A percentile compares a stretch with the other conserved stretches of the same genome.
These are phyloP conservation scores for Hypolimnas misippus DNA, from an alignment of 2,888 invertebrate species.

Conservation along the genomic window DNA sequence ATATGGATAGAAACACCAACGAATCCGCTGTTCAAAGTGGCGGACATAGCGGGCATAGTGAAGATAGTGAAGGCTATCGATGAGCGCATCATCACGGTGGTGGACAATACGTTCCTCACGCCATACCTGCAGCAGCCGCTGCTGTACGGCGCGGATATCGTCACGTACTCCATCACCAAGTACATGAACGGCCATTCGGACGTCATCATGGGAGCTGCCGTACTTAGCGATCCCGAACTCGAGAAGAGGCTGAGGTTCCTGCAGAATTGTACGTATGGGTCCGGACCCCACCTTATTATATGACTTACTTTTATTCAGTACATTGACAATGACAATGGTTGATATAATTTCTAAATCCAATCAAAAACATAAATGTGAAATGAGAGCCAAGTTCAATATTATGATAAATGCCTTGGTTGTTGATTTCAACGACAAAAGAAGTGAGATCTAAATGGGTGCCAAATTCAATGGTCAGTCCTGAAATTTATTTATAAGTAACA, in stretches of 20 bases:
- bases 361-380: no score
- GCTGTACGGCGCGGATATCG: constrained; percentile 95
- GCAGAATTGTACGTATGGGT: constrained; percentile 90
- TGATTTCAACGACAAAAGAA: no score
- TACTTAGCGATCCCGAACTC: constrained; percentile 89
- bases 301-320: no score
- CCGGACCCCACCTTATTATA: no score
- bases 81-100: constrained; percentile 86
- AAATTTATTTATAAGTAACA: no score
- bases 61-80: constrained; percentile 83
- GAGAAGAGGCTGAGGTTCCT: constrained; percentile 90
- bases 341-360: no score
- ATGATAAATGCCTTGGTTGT: no score
- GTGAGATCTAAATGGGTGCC: no score
- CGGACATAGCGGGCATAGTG: constrained; percentile 90
- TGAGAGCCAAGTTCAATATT: no score
- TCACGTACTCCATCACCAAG: constrained; percentile 96
- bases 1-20: constrained; percentile 98
- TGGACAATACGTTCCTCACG: constrained; percentile 97
- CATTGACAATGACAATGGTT: no score
- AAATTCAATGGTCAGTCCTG: no score
- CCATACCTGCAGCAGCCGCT: constrained; percentile 96
- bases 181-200: constrained; percentile 99
- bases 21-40: constrained; percentile 96
- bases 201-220: constrained; percentile 96